A percentile compares a stretch with the other conserved stretches of the same genome.
Conservation (phyloP, 2,113 vertebrate genomes). For the Garra rufa region DNA sequence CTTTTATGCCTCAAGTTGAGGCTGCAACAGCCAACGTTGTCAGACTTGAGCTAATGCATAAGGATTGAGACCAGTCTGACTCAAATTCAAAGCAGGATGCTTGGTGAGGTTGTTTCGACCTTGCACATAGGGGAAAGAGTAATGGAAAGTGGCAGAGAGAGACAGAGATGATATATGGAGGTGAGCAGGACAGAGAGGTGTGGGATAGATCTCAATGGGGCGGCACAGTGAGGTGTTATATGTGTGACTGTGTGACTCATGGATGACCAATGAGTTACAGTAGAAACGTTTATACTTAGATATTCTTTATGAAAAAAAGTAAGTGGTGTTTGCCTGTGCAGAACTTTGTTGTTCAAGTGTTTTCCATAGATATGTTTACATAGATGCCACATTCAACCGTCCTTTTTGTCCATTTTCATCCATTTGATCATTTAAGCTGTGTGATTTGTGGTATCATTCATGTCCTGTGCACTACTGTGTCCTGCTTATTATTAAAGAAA, state of each 20-base stretch:
- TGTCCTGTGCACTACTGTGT: not conserved
- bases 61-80: not conserved
- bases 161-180: not conserved
- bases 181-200: not conserved
- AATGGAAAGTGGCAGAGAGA: not conserved
- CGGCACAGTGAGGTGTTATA: not conserved
- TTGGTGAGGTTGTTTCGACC: not conserved
- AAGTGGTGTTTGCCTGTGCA: no score
- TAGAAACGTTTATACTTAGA: not conserved
- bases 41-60: not conserved
- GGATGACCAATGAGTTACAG: not conserved
- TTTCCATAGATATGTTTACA: not conserved
- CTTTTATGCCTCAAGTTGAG: not conserved
- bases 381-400: not conserved
- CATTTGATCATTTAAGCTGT: not conserved
- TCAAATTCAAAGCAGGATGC: not conserved
- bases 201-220: not conserved
- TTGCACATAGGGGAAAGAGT: not conserved
- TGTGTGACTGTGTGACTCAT: not conserved
- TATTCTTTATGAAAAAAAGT: no score
- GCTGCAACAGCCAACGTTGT: not conserved
- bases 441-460: not conserved
- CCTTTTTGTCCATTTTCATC: not conserved
- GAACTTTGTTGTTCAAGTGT: not conserved
- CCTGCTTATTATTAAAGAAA: not conserved